phyloP scores from a whole-genome alignment of 2,797 vertebrate species.

The Chanos chanos region DNA sequence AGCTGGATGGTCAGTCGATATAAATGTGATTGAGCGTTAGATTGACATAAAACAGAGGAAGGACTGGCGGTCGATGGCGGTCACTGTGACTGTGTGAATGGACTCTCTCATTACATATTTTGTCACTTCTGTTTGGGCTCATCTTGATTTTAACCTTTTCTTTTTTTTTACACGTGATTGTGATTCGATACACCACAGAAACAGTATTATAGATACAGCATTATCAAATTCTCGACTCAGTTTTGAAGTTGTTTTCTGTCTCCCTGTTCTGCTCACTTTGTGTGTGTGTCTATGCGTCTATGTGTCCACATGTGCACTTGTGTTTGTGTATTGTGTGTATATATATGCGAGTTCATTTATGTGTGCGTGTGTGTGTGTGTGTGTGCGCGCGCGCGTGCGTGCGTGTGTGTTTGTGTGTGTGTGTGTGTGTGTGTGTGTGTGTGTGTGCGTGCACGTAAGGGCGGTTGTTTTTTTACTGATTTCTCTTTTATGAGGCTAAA shows the following conservation, averaged over 20 bases:
- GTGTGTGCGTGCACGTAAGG: background rate
- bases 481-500: constrained; percentile 52
- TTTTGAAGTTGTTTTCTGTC: constrained; percentile 13
- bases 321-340: too few species aligned
- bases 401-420: background rate
- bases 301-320: too few species aligned
- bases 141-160: constrained; percentile 20
- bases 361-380: constrained; percentile 12
- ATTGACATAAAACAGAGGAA: too few species aligned
- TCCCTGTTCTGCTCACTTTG: constrained; percentile 4
- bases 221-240: constrained; percentile 20
- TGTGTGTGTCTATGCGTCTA: background rate
- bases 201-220: constrained; percentile 29
- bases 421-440: constrained; percentile 1
- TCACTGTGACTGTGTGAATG: background rate
- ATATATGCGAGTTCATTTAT: too few species aligned
- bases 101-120: background rate
- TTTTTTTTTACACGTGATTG: background rate
- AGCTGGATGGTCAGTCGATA: too few species aligned
- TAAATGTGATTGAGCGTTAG: too few species aligned
- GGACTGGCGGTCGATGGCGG: background rate
- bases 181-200: constrained; percentile 13
- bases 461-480: constrained; percentile 7
- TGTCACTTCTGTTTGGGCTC: background rate
- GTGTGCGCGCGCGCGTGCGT: background rate